Evolutionary conservation across 2,113 vertebrate species (phyloP).

Genomic region (Aspidoscelis tigris): DNA sequence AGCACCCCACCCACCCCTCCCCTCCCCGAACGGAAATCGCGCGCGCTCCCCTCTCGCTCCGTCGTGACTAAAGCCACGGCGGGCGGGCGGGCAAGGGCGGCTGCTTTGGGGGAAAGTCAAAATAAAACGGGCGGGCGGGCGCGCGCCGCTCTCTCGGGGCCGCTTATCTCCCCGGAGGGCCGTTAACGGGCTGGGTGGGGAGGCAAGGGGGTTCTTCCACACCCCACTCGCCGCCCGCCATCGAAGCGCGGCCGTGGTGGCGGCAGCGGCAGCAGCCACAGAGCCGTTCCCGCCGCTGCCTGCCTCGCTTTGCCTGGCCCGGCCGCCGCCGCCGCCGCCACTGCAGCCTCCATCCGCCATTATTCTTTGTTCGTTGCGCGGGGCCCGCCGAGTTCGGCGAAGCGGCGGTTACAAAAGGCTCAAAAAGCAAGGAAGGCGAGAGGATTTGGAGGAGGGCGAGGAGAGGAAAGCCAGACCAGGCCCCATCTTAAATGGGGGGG

Average conservation of each 20-base stretch:
- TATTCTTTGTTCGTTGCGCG: slow-evolving; percentile 78
- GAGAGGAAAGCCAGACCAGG: not conserved
- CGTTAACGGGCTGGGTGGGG: not conserved
- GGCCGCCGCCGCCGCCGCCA: slow-evolving; percentile 64
- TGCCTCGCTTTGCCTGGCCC: slow-evolving; percentile 57
- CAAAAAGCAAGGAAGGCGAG: not conserved
- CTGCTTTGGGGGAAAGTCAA: not conserved
- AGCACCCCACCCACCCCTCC: no score
- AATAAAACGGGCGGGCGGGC: not conserved
- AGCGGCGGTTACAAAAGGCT: not conserved
- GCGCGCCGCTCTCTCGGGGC: not conserved
- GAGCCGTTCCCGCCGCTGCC: slow-evolving; percentile 56
- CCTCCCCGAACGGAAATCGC: not conserved
- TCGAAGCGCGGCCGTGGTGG: slow-evolving; percentile 17
- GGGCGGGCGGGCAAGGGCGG: not conserved
- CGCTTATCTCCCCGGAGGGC: not conserved
- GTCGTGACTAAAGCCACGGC: no score
- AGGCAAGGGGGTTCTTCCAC: no score
- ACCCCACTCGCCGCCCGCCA: not conserved
- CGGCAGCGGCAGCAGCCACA: slow-evolving; percentile 5
- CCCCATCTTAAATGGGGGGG: not conserved
- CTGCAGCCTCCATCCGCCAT: slow-evolving; percentile 77
- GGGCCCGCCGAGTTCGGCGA: slow-evolving; percentile 64
- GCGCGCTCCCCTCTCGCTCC: not conserved
- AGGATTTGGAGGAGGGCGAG: not conserved